A percentile compares a stretch with the other conserved stretches of the same genome.
Conservation (phyloP, 2,888 invertebrate species). For the Ceramica pisi region DNA sequence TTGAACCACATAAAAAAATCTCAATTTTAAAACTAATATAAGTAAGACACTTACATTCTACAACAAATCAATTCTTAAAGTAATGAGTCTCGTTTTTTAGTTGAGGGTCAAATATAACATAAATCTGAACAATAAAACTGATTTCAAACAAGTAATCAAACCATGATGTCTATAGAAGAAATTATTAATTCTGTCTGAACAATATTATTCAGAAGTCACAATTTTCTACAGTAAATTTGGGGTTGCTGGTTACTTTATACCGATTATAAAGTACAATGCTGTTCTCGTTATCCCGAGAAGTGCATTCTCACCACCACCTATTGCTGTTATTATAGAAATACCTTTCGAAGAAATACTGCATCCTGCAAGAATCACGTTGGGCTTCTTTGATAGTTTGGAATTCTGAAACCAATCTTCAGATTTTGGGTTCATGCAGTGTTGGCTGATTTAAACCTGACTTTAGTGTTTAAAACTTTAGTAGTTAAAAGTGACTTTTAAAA, state of each 20-base stretch:
- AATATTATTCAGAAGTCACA: slow-evolving; percentile 2
- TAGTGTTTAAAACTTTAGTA: no score
- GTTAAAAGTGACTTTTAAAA: not conserved
- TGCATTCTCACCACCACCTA: not conserved
- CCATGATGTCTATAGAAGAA: not conserved
- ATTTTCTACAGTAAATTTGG: not conserved
- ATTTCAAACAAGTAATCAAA: not conserved
- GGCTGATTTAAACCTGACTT: not conserved
- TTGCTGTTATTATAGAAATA: not conserved
- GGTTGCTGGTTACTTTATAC: not conserved
- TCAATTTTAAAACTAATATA: slow-evolving; percentile 44
- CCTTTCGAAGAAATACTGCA: not conserved
- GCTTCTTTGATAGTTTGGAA: no score
- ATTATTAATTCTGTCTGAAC: not conserved
- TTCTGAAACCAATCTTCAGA: no score
- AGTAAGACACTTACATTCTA: slow-evolving; percentile 70
- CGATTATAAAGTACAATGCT: not conserved
- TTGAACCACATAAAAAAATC: slow-evolving; percentile 54
- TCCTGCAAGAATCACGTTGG: not conserved
- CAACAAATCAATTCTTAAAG: slow-evolving; percentile 77
- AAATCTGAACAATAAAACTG: not conserved
- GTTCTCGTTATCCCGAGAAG: no score
- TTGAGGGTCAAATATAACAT: not conserved
- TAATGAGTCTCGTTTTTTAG: slow-evolving; percentile 19
- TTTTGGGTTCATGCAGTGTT: not conserved